Evolutionary conservation across 2,888 invertebrate genomes (phyloP).

Genomic region (Plagodis dolabraria): DNA sequence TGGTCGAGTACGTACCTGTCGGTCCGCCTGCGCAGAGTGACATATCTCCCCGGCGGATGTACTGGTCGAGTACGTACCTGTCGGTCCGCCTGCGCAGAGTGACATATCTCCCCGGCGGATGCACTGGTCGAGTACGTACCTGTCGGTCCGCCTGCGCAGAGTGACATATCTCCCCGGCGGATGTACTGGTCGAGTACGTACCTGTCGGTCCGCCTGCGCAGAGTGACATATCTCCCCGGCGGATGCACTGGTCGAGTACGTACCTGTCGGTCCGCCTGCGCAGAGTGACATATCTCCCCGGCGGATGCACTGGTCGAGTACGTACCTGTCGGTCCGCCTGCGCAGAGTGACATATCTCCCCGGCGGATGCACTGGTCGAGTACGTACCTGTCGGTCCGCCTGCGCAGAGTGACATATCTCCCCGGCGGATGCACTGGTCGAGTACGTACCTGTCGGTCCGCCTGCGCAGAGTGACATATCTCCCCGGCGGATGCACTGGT

Average conservation of each 20-base stretch:
- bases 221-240: constrained; percentile 49
- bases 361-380: constrained; percentile 49
- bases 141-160: constrained; percentile 49
- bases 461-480: constrained; percentile 50
- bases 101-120: constrained; percentile 47
- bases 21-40: constrained; percentile 47
- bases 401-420: constrained; percentile 51
- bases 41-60: constrained; percentile 49
- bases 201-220: constrained; percentile 46
- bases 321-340: too few relatives aligned
- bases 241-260: too few relatives aligned
- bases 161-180: constrained; percentile 47
- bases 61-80: too few relatives aligned
- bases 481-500: constrained; percentile 47
- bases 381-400: too few relatives aligned
- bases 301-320: constrained; percentile 51
- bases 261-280: too few relatives aligned
- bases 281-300: constrained; percentile 48
- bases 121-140: too few relatives aligned
- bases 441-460: too few relatives aligned
- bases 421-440: constrained; percentile 48
- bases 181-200: too few relatives aligned
- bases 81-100: constrained; percentile 48
- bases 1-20: too few relatives aligned
- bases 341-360: constrained; percentile 49